Evolutionary conservation across 1,140 invertebrate species (phyloP).

Genomic region (Zaprionus taronus): DNA sequence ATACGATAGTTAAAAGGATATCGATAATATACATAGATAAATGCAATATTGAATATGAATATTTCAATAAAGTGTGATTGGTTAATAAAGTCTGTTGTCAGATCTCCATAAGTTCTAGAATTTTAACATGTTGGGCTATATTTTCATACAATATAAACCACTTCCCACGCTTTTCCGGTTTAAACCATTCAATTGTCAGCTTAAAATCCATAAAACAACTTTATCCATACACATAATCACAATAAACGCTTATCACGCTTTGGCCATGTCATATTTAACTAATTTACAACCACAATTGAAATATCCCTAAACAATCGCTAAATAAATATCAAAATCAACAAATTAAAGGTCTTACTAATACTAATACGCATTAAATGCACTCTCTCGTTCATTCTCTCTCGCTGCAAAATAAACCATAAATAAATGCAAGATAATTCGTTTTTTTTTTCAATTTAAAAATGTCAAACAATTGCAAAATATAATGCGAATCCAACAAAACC

Average conservation of each 20-base stretch:
- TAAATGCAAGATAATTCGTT: constrained; percentile 40
- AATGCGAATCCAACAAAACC: constrained; percentile 15
- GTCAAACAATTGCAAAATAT: constrained; percentile 40
- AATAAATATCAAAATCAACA: constrained; percentile 27
- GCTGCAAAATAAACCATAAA: constrained; percentile 23
- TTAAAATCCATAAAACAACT: not conserved
- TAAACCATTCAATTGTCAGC: not conserved
- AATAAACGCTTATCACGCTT: not conserved
- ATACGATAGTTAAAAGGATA: too few species aligned
- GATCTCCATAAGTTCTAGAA: too few species aligned
- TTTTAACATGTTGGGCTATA: too few species aligned
- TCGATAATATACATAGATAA: too few species aligned
- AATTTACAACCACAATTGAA: constrained; percentile 12
- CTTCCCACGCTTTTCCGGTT: not conserved
- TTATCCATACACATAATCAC: not conserved
- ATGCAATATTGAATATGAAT: too few species aligned
- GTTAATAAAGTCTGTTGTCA: too few species aligned
- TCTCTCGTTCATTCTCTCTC: not conserved
- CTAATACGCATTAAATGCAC: constrained; percentile 13
- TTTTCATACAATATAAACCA: not conserved
- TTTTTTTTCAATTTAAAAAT: constrained; percentile 43
- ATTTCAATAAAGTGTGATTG: too few species aligned
- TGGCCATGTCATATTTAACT: not conserved
- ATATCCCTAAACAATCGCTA: constrained; percentile 1
- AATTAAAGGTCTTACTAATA: constrained; percentile 7